Conservation (phyloP, 2,888 invertebrate genomes). For the Heteropelma amictum region DNA sequence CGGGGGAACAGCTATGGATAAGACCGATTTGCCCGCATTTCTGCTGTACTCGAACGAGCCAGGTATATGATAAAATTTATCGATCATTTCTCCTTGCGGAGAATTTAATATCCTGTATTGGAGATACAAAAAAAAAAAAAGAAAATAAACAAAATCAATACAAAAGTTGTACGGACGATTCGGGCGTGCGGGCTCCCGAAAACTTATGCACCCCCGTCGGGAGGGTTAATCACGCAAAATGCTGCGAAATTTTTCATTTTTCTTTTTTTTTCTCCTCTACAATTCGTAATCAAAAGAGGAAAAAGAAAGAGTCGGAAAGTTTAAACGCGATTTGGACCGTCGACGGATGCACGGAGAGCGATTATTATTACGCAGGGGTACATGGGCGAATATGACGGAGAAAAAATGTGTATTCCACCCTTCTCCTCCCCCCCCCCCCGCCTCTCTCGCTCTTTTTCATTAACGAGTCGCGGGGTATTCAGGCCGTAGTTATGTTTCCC, state of each 20-base stretch:
- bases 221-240: neutral
- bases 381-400: constrained; percentile 19
- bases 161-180: neutral
- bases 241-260: neutral
- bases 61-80: neutral
- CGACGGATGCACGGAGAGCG: constrained; percentile 22
- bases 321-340: neutral
- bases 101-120: neutral
- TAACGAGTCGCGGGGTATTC: constrained; percentile 63
- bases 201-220: neutral
- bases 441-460: constrained; percentile 60
- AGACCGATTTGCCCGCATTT: constrained; percentile 23
- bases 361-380: constrained; percentile 36
- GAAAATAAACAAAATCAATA: neutral
- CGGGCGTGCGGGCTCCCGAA: neutral
- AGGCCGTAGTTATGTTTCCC: constrained; percentile 43
- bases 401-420: constrained; percentile 29
- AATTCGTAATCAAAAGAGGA: constrained; percentile 10
- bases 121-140: no score
- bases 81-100: constrained; percentile 24
- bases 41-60: neutral
- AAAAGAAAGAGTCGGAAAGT: neutral
- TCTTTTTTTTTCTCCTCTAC: constrained; percentile 10
- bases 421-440: no score
- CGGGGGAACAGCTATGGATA: constrained; percentile 40